Percentiles rank a stretch among this genome's conserved stretches.
phyloP scores from a whole-genome alignment of 2,888 invertebrate species.

The Portevinia maculata region DNA sequence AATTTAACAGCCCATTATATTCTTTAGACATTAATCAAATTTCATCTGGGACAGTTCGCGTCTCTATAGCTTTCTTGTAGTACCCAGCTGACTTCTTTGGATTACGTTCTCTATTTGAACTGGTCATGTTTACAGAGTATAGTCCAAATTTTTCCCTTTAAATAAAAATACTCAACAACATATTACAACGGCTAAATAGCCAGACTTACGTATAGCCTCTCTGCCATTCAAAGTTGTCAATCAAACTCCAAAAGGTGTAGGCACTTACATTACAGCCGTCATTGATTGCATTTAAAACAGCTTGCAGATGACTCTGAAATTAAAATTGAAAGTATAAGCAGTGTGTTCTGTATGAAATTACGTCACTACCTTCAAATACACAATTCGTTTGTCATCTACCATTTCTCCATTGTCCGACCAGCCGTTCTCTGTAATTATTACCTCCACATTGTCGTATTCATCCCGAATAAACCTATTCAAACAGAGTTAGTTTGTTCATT shows the following conservation, averaged over 20 bases:
- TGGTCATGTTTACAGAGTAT: constrained; percentile 87
- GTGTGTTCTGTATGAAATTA: background rate
- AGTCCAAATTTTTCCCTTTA: constrained; percentile 87
- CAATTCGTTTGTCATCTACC: constrained; percentile 81
- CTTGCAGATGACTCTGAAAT: constrained; percentile 79
- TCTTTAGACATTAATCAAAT: background rate
- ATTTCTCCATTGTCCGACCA: constrained; percentile 83
- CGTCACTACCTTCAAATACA: constrained; percentile 76
- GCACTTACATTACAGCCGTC: constrained; percentile 78
- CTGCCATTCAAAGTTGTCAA: constrained; percentile 80
- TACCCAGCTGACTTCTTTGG: constrained; percentile 86
- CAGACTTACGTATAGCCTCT: constrained; percentile 78
- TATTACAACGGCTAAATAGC: background rate
- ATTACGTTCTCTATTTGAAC: constrained; percentile 85
- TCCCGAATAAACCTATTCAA: constrained; percentile 83
- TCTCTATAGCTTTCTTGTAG: constrained; percentile 84
- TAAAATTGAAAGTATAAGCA: constrained; percentile 74
- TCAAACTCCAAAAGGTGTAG: constrained; percentile 79
- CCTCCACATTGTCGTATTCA: constrained; percentile 84
- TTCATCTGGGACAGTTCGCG: constrained; percentile 17
- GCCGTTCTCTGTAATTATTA: constrained; percentile 86
- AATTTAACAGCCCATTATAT: too few species aligned
- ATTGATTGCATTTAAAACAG: constrained; percentile 77
- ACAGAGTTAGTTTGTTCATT: constrained; percentile 47
- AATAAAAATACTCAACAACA: background rate